Percentiles rank a stretch among this genome's conserved stretches.
Evolutionary conservation across 2,113 vertebrate genomes (phyloP).

Genomic region (Oxygymnocypris stewartii): DNA sequence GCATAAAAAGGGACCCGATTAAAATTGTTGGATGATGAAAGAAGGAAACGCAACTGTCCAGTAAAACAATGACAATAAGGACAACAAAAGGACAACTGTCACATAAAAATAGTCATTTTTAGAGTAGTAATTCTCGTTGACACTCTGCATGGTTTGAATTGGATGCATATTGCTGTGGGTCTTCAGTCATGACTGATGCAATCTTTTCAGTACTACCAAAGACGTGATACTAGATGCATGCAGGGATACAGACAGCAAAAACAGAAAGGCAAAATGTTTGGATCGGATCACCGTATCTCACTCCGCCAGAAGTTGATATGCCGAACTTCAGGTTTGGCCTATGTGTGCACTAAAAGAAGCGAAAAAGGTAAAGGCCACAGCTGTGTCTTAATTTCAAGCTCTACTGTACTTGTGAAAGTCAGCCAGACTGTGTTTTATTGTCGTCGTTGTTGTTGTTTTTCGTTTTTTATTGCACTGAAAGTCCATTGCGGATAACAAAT

Average conservation of each 20-base stretch:
- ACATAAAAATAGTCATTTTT: slow-evolving; percentile 41
- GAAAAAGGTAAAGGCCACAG: slow-evolving; percentile 25
- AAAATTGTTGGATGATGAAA: slow-evolving; percentile 33
- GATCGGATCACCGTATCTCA: background rate
- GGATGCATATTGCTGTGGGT: slow-evolving; percentile 47
- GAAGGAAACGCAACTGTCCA: slow-evolving; percentile 1
- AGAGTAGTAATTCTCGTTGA: background rate
- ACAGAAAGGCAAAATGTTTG: slow-evolving; percentile 31
- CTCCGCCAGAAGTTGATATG: background rate
- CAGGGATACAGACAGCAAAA: slow-evolving; percentile 42
- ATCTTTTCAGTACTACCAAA: slow-evolving; percentile 40
- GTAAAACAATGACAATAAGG: slow-evolving; percentile 26
- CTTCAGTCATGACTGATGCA: slow-evolving; percentile 35
- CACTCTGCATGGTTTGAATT: background rate
- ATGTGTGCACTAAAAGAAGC: background rate
- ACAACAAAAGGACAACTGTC: background rate
- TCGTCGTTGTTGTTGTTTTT: slow-evolving; percentile 22
- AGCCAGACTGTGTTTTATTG: slow-evolving; percentile 24
- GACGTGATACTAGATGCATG: slow-evolving; percentile 50
- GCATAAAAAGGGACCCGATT: slow-evolving; percentile 15
- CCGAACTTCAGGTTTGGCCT: background rate
- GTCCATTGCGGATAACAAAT: slow-evolving; percentile 40
- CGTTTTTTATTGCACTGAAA: slow-evolving; percentile 46
- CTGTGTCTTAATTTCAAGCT: slow-evolving; percentile 34
- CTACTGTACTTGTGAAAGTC: slow-evolving; percentile 24